These are phyloP conservation scores for Erebia aethiops DNA, from an alignment of 2,888 invertebrate genomes.

Conservation along the genomic window DNA sequence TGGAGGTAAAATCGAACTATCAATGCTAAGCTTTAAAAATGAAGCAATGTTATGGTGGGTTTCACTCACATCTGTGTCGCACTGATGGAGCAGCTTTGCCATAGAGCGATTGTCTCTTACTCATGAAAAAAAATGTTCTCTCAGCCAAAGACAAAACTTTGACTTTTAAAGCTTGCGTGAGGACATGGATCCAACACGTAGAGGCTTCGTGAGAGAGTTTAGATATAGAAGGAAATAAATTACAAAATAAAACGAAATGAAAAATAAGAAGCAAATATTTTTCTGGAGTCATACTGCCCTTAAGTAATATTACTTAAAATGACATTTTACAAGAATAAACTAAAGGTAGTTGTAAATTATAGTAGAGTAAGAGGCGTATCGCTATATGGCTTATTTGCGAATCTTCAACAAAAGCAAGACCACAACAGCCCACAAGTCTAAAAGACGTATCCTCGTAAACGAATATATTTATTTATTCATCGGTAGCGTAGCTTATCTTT, in stretches of 20 bases:
- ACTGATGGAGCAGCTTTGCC: not conserved
- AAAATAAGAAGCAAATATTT: too few species aligned
- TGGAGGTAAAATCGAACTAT: too few species aligned
- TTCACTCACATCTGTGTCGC: not conserved
- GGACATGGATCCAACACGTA: not conserved
- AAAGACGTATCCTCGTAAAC: too few species aligned
- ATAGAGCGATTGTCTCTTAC: not conserved
- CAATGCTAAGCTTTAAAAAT: too few species aligned
- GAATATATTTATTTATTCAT: too few species aligned
- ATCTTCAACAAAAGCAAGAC: slow-evolving; percentile 5
- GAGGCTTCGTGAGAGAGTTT: not conserved
- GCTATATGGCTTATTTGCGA: slow-evolving; percentile 5
- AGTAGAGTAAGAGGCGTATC: not conserved
- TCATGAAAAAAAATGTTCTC: not conserved
- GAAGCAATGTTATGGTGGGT: not conserved
- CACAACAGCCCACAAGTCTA: not conserved
- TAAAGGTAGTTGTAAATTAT: too few species aligned
- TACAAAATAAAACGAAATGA: too few species aligned
- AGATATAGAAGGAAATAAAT: not conserved
- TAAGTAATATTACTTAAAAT: too few species aligned
- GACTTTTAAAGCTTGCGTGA: not conserved
- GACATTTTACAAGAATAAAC: too few species aligned
- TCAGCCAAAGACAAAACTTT: not conserved
- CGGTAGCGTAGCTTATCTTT: too few species aligned
- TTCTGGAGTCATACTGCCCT: too few species aligned